These are phyloP conservation scores for Nanorana parkeri DNA, from an alignment of 2,113 vertebrate species.

Conservation along the genomic window DNA sequence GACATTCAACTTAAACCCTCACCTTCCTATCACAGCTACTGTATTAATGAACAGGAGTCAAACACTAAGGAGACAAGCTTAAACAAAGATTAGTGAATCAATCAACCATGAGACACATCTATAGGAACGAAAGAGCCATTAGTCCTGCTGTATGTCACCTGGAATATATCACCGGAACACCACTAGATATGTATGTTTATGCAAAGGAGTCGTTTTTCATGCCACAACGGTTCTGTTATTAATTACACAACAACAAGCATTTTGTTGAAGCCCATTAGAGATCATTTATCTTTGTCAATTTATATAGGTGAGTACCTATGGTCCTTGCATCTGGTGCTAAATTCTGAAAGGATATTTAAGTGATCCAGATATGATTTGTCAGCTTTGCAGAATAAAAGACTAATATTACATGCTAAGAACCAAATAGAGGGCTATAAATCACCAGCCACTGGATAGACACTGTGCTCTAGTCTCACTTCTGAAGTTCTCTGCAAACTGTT, in stretches of 20 bases:
- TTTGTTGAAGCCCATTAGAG: background rate
- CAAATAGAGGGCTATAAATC: conserved; percentile 26
- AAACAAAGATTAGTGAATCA: conserved; percentile 5
- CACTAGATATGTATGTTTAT: background rate
- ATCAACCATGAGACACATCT: conserved; percentile 13
- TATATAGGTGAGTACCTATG: conserved; percentile 12
- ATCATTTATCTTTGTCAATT: conserved; percentile 22
- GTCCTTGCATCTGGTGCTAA: background rate
- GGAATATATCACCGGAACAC: background rate
- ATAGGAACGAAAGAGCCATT: background rate
- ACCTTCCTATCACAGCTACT: no score
- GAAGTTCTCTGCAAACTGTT: background rate
- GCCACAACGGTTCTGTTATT: background rate
- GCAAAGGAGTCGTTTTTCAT: conserved; percentile 4
- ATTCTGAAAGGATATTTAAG: conserved; percentile 16
- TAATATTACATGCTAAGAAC: conserved; percentile 8
- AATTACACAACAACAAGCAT: conserved; percentile 14
- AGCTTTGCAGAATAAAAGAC: conserved; percentile 15
- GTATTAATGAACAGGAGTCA: background rate
- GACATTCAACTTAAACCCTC: no score
- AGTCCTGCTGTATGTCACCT: background rate
- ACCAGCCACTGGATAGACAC: background rate
- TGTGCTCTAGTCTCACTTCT: background rate
- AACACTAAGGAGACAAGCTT: background rate
- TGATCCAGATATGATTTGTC: conserved; percentile 21